A percentile compares a stretch with the other conserved stretches of the same genome.
Conservation (phyloP, 2,888 invertebrate genomes). For the Neocrepidodera transversa region DNA sequence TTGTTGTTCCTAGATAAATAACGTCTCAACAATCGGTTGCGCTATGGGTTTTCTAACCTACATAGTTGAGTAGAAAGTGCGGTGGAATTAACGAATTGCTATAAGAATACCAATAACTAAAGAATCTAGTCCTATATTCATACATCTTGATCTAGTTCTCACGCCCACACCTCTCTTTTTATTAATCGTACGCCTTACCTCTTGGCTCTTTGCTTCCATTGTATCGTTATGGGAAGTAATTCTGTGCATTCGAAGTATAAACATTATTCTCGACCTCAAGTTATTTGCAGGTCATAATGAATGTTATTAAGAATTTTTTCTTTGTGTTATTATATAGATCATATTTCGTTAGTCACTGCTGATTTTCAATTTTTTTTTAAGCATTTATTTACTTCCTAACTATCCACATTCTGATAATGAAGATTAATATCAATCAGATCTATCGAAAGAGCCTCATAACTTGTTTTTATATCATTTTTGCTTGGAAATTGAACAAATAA, state of each 20-base stretch:
- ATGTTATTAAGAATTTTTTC: too few relatives aligned
- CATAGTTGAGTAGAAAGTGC: conserved; percentile 55
- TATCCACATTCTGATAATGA: too few relatives aligned
- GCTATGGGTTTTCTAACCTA: conserved; percentile 54
- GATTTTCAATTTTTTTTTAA: too few relatives aligned
- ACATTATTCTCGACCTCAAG: conserved; percentile 14
- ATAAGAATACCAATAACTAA: conserved; percentile 36
- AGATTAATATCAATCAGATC: too few relatives aligned
- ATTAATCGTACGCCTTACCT: conserved; percentile 19
- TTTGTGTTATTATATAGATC: too few relatives aligned
- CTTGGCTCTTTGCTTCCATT: conserved; percentile 13
- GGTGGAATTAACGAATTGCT: conserved; percentile 39
- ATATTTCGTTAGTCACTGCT: too few relatives aligned
- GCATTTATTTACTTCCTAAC: too few relatives aligned
- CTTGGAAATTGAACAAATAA: too few relatives aligned
- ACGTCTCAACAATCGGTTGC: conserved; percentile 33
- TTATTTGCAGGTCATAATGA: conserved; percentile 8
- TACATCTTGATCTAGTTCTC: conserved; percentile 40
- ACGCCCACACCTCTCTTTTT: conserved; percentile 35
- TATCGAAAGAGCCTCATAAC: too few relatives aligned
- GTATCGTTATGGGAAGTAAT: conserved; percentile 24
- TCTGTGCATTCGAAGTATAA: conserved; percentile 21
- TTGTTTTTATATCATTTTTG: too few relatives aligned
- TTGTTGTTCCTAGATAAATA: conserved; percentile 35
- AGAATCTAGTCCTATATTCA: conserved; percentile 36